These are phyloP conservation scores for Aphidoletes aphidimyza DNA, from an alignment of 2,888 invertebrate species.

Conservation along the genomic window DNA sequence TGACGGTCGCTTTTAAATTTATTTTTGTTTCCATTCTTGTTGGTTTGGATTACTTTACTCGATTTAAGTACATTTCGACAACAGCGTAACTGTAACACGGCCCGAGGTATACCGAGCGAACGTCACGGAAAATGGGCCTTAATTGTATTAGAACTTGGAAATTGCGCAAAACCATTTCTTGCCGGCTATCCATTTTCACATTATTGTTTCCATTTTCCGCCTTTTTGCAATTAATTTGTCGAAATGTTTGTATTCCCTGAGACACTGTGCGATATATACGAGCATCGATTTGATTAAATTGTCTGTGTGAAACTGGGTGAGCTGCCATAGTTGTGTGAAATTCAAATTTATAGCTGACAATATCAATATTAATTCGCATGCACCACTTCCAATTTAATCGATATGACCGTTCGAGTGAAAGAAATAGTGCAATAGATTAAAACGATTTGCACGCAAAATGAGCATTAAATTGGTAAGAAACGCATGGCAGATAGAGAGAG, in stretches of 20 bases:
- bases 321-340: not conserved
- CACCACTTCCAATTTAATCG: not conserved
- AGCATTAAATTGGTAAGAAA: not conserved
- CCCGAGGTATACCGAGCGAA: too few species aligned
- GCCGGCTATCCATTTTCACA: not conserved
- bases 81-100: too few species aligned
- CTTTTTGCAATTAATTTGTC: slow-evolving; percentile 1
- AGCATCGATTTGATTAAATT: slow-evolving; percentile 35
- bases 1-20: not conserved
- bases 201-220: slow-evolving; percentile 5
- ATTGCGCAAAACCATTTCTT: not conserved
- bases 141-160: not conserved
- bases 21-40: not conserved
- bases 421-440: slow-evolving; percentile 11
- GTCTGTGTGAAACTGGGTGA: too few species aligned
- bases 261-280: not conserved
- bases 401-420: not conserved
- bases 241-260: not conserved
- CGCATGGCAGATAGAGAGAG: too few species aligned
- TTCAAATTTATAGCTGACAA: not conserved
- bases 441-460: not conserved
- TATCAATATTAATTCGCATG: not conserved
- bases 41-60: not conserved
- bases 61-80: too few species aligned
- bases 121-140: not conserved